Evolutionary conservation across 2,797 vertebrate species (phyloP), one percentile per base, ranked within the genome.

Genomic region (Rallus crepitans): DNA sequence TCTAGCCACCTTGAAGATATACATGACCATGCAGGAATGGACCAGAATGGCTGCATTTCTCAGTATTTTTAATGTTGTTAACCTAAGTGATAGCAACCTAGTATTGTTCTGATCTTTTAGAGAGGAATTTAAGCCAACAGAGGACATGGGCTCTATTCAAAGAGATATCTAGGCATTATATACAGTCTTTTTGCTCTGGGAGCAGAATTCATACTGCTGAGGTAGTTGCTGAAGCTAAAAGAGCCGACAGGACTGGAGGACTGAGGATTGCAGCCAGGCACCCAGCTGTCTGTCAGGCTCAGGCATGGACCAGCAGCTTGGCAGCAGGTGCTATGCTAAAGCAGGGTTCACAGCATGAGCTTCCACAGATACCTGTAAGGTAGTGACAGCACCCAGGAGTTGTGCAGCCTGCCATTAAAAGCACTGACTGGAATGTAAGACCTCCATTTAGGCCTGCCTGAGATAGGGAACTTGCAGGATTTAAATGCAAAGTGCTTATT

Each of bases 251-350:
- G 20, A 2, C 4, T 23, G 45, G n/a, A 48, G 79, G 78, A 17
- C 7, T 9, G 55, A 79, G 60, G 40, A 12, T 33, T 23, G 53
- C 24, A 82, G 31, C 45, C 91, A 86, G 82, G 45, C 50, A 56
- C 24, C 19, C 60, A 17, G 10, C 35, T 68, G 61, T 3, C 69
- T 42, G 39, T 53, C 9, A 15, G 88, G 45, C 48, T 93, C 0
- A 0, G 40, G 25, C 69, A 9, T 11, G 2, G 23, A 8, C 21
- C 1, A 0, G 28, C 52, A 35, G n/a, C 55, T 66, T 53, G 87
- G 59, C 37, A 84, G 37, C 2, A 3, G 45, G 23, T 31, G n/a
- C 52, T 18, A 6, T 1, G 3, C 15, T 37, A 33, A 45, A 1
- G 14, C 10, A n/a, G 55, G 16, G 86, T 66, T 76, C 63, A 75